phyloP scores from a whole-genome alignment of 1,140 invertebrate species.

The Grapholita molesta region DNA sequence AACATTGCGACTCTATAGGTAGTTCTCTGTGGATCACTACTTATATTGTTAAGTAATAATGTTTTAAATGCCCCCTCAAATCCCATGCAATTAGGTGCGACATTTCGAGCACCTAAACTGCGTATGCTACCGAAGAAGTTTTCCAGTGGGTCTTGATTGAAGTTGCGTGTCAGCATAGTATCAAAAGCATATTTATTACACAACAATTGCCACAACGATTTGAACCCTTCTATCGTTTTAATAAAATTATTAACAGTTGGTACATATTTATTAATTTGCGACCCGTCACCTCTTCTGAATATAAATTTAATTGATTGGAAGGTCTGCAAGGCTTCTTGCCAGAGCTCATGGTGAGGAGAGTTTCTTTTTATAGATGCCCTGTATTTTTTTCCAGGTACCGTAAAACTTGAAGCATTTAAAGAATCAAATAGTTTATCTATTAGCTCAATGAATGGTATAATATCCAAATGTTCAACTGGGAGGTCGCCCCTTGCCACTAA shows the following conservation, averaged over 20 bases:
- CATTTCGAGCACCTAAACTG: constrained; percentile 27
- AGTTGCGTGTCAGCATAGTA: too few relatives aligned
- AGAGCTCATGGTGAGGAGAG: constrained; percentile 22
- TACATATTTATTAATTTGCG: background rate
- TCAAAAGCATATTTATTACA: constrained; percentile 12
- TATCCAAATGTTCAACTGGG: background rate
- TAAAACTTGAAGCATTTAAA: constrained; percentile 26
- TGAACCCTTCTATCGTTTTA: constrained; percentile 17
- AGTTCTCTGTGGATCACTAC: too few relatives aligned
- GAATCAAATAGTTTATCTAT: constrained; percentile 34
- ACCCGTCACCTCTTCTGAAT: background rate
- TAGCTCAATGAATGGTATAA: constrained; percentile 15
- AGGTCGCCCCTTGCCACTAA: constrained; percentile 20
- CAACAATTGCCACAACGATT: background rate
- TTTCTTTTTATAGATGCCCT: constrained; percentile 17
- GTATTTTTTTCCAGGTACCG: constrained; percentile 12
- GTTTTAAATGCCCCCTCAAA: too few relatives aligned
- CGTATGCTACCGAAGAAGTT: constrained; percentile 33
- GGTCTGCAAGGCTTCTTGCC: background rate
- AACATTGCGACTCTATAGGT: too few relatives aligned
- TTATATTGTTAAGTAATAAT: background rate
- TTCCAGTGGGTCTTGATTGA: constrained; percentile 35
- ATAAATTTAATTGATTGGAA: background rate
- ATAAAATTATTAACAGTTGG: constrained; percentile 25
- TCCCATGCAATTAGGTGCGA: too few relatives aligned